Evolutionary conservation across 2,113 vertebrate genomes (phyloP).

Genomic region (Neofelis nebulosa): DNA sequence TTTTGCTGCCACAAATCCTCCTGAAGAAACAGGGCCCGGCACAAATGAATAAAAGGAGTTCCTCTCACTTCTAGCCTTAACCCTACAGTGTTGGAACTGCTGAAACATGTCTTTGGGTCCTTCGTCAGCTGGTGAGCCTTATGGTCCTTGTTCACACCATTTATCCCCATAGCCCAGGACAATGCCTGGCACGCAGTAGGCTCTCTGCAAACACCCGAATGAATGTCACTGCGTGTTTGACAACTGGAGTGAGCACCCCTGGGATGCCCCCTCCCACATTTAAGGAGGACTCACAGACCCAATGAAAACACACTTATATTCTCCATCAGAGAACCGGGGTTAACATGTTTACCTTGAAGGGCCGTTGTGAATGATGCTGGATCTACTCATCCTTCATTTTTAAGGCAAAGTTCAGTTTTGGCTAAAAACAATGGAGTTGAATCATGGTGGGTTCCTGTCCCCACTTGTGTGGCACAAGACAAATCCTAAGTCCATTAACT

Average conservation of each 20-base stretch:
- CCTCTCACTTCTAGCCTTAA: background rate
- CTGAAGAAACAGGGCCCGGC: conserved; percentile 17
- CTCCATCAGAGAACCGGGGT: background rate
- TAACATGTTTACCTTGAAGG: background rate
- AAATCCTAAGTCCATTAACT: background rate
- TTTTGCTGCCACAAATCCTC: conserved; percentile 47
- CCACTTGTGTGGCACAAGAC: background rate
- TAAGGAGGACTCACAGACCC: background rate
- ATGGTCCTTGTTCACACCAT: background rate
- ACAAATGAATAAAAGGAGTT: conserved; percentile 47
- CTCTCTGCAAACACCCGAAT: background rate
- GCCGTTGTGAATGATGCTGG: background rate
- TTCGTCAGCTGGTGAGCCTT: background rate
- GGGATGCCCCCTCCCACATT: background rate
- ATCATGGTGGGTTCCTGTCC: background rate
- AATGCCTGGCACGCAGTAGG: background rate
- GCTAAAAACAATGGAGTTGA: conserved; percentile 13
- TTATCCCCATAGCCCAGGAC: background rate
- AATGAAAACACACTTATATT: background rate
- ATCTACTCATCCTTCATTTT: background rate
- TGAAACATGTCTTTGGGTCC: background rate
- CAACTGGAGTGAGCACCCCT: background rate
- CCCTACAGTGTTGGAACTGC: background rate
- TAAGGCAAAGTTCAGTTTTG: background rate
- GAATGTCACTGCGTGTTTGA: background rate